Base-by-base conservation (phyloP, 2,113 vertebrate genomes). In the Neomonachus schauinslandi region DNA sequence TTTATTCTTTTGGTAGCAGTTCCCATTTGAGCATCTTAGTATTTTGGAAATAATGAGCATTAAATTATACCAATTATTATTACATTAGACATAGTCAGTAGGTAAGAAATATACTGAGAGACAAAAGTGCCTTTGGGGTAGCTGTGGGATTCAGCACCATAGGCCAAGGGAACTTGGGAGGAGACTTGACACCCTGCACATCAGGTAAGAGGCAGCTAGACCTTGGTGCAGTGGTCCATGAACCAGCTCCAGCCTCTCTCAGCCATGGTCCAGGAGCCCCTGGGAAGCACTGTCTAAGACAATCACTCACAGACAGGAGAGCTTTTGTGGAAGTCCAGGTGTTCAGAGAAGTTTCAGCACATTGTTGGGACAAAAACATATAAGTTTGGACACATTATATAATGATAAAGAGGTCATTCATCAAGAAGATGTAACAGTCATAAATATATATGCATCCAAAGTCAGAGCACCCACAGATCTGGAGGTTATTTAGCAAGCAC, bases 31-130 rank as follows among this genome's bases (percentile, higher is more conserved):
- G 55, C 63, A 36, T 65, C 22, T 91, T 81, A 71, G 79, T 19
- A 26, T 59, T 88, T 88, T 55, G 87, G 49, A 88, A 88, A 57
- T 55, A 90, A 95, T 84, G 71, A 76, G 28, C 21, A 51, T 89
- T 19, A 26, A 42, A 36, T 26, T 36, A 55, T 18, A 42, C 36
- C 59, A 46, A 46, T 46, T 46, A 82, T 88, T 72, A 87, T 95
- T 63, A 53, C 28, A 6, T 53, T 65, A 74, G 46, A 82, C 36
- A 65, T 96, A 61, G 81, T 39, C 82, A 86, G 26, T 63, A 22
- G 72, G 72, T 81, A 82, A 88, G 83, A 80, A 79, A 80, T 61
- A 67, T n/a, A 36, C 15, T 22, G 31, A 65, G 10, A 46, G 42
- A 65, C 11, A 13, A 22, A 33, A 65, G 18, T 85, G 42, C 10